Percentiles rank a stretch among this genome's conserved stretches.
phyloP scores from a whole-genome alignment of 2,888 invertebrate genomes.

The Sipunculus nudus region DNA sequence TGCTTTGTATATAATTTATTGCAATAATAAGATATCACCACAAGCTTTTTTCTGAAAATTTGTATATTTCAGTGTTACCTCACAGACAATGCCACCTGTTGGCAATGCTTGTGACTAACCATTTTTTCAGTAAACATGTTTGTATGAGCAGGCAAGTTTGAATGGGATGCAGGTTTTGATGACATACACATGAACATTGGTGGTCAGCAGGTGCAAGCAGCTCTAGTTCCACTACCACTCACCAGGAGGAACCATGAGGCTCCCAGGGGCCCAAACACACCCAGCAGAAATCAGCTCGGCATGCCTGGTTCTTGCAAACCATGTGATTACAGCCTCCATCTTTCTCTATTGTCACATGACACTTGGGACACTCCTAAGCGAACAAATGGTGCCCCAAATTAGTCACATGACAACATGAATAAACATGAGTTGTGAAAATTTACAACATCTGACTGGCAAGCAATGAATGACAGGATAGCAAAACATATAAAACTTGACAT shows the following conservation, averaged over 20 bases:
- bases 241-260: conserved; percentile 96
- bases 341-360: conserved; percentile 79
- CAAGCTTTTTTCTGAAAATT: too few species aligned
- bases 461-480: too few species aligned
- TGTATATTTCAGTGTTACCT: too few species aligned
- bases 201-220: not conserved
- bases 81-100: too few species aligned
- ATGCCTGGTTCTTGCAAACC: conserved; percentile 98
- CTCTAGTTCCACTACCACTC: conserved; percentile 26
- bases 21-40: too few species aligned
- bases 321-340: conserved; percentile 99
- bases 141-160: too few species aligned
- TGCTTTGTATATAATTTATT: too few species aligned
- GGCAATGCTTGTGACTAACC: too few species aligned
- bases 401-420: conserved; percentile 19
- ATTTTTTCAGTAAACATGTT: too few species aligned
- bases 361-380: conserved; percentile 88
- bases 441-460: too few species aligned
- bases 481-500: too few species aligned
- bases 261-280: conserved; percentile 98
- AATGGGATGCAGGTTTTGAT: not conserved
- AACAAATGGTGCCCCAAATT: conserved; percentile 34
- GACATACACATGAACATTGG: not conserved
- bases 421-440: too few species aligned
- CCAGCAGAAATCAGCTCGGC: conserved; percentile 98